A percentile compares a stretch with the other conserved stretches of the same genome.
These are phyloP conservation scores for Agapornis roseicollis DNA, from an alignment of 2,113 vertebrate genomes.

Conservation along the genomic window DNA sequence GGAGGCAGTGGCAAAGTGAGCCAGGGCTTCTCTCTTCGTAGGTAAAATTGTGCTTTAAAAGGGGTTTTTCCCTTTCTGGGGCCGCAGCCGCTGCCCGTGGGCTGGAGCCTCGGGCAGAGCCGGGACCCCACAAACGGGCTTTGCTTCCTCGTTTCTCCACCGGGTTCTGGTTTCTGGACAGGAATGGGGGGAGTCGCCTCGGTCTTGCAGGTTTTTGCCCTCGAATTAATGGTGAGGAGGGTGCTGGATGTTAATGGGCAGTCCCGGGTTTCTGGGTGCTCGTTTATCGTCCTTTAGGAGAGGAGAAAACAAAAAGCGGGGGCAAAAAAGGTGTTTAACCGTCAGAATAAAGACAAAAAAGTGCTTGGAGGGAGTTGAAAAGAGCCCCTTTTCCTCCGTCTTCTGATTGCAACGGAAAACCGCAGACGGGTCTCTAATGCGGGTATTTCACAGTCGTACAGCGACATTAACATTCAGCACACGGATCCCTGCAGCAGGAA, in stretches of 20 bases:
- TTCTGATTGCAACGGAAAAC: neutral
- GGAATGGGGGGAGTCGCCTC: neutral
- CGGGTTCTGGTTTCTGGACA: neutral
- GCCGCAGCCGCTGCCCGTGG: neutral
- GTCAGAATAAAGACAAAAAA: neutral
- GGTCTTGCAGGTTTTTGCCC: neutral
- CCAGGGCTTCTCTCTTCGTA: neutral
- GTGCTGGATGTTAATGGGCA: neutral
- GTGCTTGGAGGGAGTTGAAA: neutral
- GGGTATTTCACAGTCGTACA: neutral
- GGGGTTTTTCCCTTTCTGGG: neutral
- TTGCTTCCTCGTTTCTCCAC: neutral
- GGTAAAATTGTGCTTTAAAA: neutral
- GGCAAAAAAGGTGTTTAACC: neutral
- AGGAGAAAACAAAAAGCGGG: neutral
- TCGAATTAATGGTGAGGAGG: neutral
- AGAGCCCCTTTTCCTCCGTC: neutral
- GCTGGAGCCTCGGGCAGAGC: neutral
- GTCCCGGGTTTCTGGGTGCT: neutral
- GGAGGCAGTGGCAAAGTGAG: neutral
- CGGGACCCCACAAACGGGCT: accelerated
- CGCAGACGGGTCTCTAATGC: neutral
- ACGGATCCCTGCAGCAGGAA: neutral
- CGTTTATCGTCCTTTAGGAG: neutral
- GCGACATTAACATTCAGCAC: conserved; percentile 1